phyloP scores from a whole-genome alignment of 1,140 invertebrate species.

The Asbolus verrucosus region DNA sequence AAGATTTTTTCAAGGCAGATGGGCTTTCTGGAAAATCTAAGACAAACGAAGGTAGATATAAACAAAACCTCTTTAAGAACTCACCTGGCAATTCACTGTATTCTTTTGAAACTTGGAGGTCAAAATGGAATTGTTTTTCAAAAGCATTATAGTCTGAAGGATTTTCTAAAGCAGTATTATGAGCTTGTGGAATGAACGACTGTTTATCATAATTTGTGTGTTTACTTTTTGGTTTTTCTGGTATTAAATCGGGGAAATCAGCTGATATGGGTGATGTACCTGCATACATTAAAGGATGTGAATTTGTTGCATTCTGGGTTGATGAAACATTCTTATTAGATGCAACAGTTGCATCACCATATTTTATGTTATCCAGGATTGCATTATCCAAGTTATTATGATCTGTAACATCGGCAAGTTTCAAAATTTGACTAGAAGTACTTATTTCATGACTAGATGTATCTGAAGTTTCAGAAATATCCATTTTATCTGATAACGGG shows the following conservation, averaged over 20 bases:
- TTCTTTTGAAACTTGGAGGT: slow-evolving; percentile 55
- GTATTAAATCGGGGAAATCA: slow-evolving; percentile 63
- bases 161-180: slow-evolving; percentile 54
- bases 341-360: slow-evolving; percentile 18
- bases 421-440: slow-evolving; percentile 48
- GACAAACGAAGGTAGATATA: slow-evolving; percentile 39
- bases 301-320: slow-evolving; percentile 62
- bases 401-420: slow-evolving; percentile 37
- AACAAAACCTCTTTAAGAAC: slow-evolving; percentile 1
- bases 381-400: slow-evolving; percentile 45
- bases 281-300: slow-evolving; percentile 64
- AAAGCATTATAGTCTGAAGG: slow-evolving; percentile 49
- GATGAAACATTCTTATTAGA: slow-evolving; percentile 45
- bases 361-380: slow-evolving; percentile 5
- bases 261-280: slow-evolving; percentile 58
- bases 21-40: slow-evolving; percentile 62
- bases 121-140: slow-evolving; percentile 50
- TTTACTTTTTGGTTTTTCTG: slow-evolving; percentile 59
- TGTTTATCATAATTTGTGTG: slow-evolving; percentile 52
- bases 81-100: slow-evolving; percentile 59
- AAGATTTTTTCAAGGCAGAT: slow-evolving; percentile 59
- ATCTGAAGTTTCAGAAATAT: slow-evolving; percentile 57
- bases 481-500: slow-evolving; percentile 55
- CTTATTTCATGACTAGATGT: slow-evolving; percentile 44
- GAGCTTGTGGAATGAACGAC: slow-evolving; percentile 56